Evolutionary conservation across 1,140 invertebrate species (phyloP), one percentile per base, ranked within the genome.

Genomic region (Ceratina australensis): DNA sequence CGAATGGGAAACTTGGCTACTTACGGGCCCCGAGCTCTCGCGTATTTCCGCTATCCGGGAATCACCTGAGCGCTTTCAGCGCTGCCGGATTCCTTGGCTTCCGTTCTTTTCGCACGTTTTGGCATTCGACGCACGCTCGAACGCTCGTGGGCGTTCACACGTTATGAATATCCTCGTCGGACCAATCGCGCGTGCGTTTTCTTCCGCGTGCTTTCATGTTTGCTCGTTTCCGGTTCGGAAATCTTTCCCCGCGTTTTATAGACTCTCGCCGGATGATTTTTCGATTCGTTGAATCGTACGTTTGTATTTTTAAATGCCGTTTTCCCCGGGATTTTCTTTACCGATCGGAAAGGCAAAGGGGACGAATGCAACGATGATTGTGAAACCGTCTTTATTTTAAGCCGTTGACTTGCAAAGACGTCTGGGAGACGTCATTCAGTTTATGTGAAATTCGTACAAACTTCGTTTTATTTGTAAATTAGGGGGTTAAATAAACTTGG

Each of bases 141-240:
- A 79, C 84, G 68, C 82, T 77, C 84, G 71, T 84, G 84, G 78
- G 74, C 83, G 86, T 82, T 86, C 84, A 85, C 84, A 87, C 80
- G 84, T 87, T 84, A 83, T 83, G 83, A 88, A 88, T 86, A 88
- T 84, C 83, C 86, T 81, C 80, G 79, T 83, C 74, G 72, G 80
- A 76, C 79, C 82, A 82, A 78, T 83, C 84, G 80, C 81, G 72
- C 78, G 77, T 85, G 82, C 79, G 78, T 85, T 82, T 79, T 80
- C 85, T 84, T 87, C 79, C 83, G 75, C 81, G 82, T 80, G 82
- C 79, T 82, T 82, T 86, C 82, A 65, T 78, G 68, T 81, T 84
- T 83, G 82, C 74, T 78, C 72, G 77, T 74, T 84, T 84, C 84
- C 73, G 57, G 64, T 59, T 77, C 73, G 68, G 52, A 83, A 85